Conservation (phyloP, 2,113 vertebrate species). For the Vanacampus margaritifer region DNA sequence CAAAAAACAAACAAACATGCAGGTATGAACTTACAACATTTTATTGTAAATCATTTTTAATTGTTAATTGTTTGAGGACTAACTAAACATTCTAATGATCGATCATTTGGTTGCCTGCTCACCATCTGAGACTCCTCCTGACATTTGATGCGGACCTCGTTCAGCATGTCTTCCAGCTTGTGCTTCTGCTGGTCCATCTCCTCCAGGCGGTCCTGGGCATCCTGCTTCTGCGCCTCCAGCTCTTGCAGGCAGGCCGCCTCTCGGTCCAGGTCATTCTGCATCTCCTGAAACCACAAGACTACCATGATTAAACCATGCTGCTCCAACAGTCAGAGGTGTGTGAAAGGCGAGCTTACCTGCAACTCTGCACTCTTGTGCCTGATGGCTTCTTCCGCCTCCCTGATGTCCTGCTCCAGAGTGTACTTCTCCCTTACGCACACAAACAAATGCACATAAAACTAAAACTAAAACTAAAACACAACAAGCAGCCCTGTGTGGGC, state of each 20-base stretch:
- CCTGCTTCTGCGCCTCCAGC: slow-evolving; percentile 93
- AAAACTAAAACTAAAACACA: slow-evolving; percentile 5
- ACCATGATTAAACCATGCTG: not conserved
- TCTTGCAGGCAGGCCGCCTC: slow-evolving; percentile 88
- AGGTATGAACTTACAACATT: too few relatives aligned
- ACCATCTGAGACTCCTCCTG: slow-evolving; percentile 97
- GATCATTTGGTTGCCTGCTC: slow-evolving; percentile 39
- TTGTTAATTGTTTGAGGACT: too few relatives aligned
- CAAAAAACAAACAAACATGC: too few relatives aligned
- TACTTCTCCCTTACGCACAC: slow-evolving; percentile 84
- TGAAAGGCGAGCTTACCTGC: slow-evolving; percentile 76
- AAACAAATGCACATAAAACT: slow-evolving; percentile 4
- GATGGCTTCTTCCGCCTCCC: slow-evolving; percentile 91
- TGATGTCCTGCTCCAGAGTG: slow-evolving; percentile 90
- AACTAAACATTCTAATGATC: not conserved
- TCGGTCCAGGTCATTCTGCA: slow-evolving; percentile 92
- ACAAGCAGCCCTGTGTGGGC: not conserved
- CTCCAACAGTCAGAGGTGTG: not conserved
- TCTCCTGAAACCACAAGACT: slow-evolving; percentile 71
- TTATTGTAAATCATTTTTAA: too few relatives aligned
- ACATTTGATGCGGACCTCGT: slow-evolving; percentile 88
- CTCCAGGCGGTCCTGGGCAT: slow-evolving; percentile 90
- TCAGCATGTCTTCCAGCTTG: slow-evolving; percentile 93
- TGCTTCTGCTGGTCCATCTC: slow-evolving; percentile 98
- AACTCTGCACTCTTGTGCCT: slow-evolving; percentile 89